phyloP scores from a whole-genome alignment of 2,888 invertebrate species.

The Lasioglossum zephyrum region DNA sequence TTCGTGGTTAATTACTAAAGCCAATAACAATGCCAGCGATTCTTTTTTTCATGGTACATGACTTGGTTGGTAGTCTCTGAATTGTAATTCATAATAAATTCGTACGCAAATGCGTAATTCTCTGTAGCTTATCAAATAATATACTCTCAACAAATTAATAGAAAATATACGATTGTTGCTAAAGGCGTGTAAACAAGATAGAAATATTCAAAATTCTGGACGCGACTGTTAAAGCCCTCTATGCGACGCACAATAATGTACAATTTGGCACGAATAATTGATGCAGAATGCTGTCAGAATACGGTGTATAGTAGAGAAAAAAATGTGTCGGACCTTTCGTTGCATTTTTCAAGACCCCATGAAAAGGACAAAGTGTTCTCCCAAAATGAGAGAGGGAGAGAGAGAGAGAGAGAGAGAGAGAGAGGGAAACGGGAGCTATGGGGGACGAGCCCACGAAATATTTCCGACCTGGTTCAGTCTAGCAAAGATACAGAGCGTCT shows the following conservation, averaged over 20 bases:
- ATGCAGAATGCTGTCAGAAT: neutral
- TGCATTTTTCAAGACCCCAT: neutral
- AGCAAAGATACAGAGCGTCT: conserved; percentile 38
- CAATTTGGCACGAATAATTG: neutral
- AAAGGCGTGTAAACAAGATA: neutral
- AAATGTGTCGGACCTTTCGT: no score
- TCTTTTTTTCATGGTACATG: neutral
- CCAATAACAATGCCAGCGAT: neutral
- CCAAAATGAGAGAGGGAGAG: no score
- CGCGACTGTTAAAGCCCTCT: neutral
- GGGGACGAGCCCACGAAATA: conserved; percentile 30
- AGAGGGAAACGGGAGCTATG: neutral
- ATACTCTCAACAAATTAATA: neutral
- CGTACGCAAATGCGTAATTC: no score
- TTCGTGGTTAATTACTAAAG: no score
- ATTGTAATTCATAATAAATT: neutral
- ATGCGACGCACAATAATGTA: neutral
- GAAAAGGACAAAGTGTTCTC: neutral
- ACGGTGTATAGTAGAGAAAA: neutral
- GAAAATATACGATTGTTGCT: neutral
- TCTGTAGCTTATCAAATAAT: neutral
- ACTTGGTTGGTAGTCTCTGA: neutral
- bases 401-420: neutral
- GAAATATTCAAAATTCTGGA: neutral
- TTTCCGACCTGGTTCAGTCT: conserved; percentile 13